Evolutionary conservation across 2,113 vertebrate species (phyloP).

Genomic region (human): GRCh38 chr2:8367501-8368000

Average conservation of each 20-base stretch:
- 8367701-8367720: not conserved
- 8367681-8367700: accelerated
- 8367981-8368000: conserved; percentile 41
- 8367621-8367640: not conserved
- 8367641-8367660: not conserved
- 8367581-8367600: not conserved
- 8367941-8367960: not conserved
- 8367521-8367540: not conserved
- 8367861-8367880: not conserved
- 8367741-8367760: accelerated
- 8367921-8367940: not conserved
- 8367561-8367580: not conserved
- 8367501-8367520: too few relatives aligned
- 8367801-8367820: not conserved
- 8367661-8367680: not conserved
- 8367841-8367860: accelerated
- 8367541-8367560: not conserved
- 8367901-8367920: not conserved
- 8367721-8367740: accelerated
- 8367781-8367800: not conserved
- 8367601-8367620: not conserved
- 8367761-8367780: not conserved
- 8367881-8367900: not conserved
- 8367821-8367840: not conserved
- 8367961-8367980: conserved; percentile 59